Conservation (phyloP, 2,113 vertebrate species). For the Physeter macrocephalus region DNA sequence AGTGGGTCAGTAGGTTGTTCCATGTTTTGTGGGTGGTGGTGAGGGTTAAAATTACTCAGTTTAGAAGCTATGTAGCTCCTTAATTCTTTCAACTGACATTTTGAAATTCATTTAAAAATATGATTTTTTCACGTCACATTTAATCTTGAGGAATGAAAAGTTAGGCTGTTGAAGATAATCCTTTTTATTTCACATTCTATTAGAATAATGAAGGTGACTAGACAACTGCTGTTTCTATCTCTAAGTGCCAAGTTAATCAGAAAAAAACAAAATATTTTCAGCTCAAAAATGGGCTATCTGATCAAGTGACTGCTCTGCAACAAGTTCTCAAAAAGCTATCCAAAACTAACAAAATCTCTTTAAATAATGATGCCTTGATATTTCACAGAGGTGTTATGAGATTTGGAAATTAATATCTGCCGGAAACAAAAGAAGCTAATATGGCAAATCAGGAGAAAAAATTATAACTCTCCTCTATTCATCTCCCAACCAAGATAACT, state of each 20-base stretch:
- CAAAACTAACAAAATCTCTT: background rate
- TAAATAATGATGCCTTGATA: background rate
- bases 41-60: background rate
- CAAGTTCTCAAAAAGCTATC: background rate
- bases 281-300: background rate
- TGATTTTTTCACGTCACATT: background rate
- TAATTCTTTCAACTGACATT: background rate
- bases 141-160: background rate
- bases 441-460: background rate
- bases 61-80: background rate
- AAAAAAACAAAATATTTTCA: background rate
- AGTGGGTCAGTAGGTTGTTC: background rate
- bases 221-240: background rate
- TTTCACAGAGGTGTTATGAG: background rate
- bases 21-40: background rate
- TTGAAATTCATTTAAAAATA: conserved; percentile 25
- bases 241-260: background rate
- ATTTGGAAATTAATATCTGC: conserved; percentile 12
- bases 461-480: background rate
- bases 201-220: background rate
- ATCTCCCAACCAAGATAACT: background rate
- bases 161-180: background rate
- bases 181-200: background rate
- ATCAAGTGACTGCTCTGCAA: background rate
- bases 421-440: background rate